Base-by-base conservation (phyloP, 2,888 invertebrate species). In the Dexiosoma caninum region DNA sequence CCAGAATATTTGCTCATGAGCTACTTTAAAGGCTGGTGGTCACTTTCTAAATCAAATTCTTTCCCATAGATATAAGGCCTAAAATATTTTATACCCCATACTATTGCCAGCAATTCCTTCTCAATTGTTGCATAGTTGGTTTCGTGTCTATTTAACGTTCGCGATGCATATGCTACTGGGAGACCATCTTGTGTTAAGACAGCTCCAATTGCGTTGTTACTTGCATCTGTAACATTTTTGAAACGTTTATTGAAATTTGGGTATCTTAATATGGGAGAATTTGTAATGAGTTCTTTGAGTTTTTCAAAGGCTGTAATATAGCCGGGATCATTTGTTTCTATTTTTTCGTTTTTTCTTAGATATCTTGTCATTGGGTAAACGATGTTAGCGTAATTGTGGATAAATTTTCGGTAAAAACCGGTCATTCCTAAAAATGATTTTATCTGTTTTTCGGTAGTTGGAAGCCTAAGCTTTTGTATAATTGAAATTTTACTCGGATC, bases 401-500 rank as follows among this genome's bases (percentile, higher is more conserved):
- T 46, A 46, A 46, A 46, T 21, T 46, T 46, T 1, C 21, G 8
- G 4, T 46, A 46, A 23, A 21, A 46, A 44, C 83, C 46, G 10
- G 83, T 32, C 14, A 86, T 62, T 35, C 85, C 83, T 12, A 85
- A 59, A 44, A 87, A 86, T 8, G 55, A 40, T 83, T 85, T 85
- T 4, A 86, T 85, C 78, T 86, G 77, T 78, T 85, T 87, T 30
- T 53, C 62, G 14, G 83, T 85, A 49, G 78, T 83, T 7, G 84
- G 85, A 2, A 87, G 83, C 0, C 75, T 35, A 14, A 53, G 55
- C n/a, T 76, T 66, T 9, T 46, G 30, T 27, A 80, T 27, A 14
- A 84, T 83, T 32, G 83, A 59, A 1, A 86, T 84, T 80, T 88
- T 88, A 0, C 84, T 81, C 0, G 86, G 86, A 60, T 88, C 86